Conservation (phyloP, 2,113 vertebrate genomes). For the Zeus faber region DNA sequence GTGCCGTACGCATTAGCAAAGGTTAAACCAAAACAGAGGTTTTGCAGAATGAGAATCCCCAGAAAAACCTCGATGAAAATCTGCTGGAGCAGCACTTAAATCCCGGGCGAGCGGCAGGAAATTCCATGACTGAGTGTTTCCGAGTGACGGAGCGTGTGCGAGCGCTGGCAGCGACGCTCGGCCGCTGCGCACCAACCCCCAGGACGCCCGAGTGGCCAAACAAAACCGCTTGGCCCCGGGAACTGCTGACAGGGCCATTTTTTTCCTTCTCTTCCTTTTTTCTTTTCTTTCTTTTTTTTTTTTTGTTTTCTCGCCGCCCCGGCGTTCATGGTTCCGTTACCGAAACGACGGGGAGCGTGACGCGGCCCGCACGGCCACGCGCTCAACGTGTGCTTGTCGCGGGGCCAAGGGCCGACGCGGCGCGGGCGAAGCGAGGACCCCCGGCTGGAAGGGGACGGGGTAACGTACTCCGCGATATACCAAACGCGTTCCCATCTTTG, state of each 20-base stretch:
- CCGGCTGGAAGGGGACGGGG: neutral
- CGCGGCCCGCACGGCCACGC: slow-evolving; percentile 35
- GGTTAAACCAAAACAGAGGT: too few relatives aligned
- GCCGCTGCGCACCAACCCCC: slow-evolving; percentile 31
- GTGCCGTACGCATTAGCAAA: too few relatives aligned
- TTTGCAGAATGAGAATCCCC: too few relatives aligned
- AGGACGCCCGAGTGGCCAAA: slow-evolving; percentile 48
- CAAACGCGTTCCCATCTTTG: neutral
- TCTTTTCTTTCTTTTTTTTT: too few relatives aligned
- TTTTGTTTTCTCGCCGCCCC: slow-evolving; percentile 14
- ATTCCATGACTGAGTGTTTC: slow-evolving; percentile 63
- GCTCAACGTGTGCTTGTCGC: slow-evolving; percentile 48
- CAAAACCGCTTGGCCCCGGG: slow-evolving; percentile 53
- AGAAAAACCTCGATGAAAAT: too few relatives aligned
- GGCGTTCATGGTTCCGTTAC: slow-evolving; percentile 50
- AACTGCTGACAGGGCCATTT: slow-evolving; percentile 51
- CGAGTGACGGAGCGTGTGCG: slow-evolving; percentile 22
- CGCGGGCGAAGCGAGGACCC: slow-evolving; percentile 18
- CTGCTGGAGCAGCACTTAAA: slow-evolving; percentile 35
- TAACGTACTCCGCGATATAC: slow-evolving; percentile 13
- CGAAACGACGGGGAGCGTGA: slow-evolving; percentile 51
- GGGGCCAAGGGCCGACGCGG: slow-evolving; percentile 55
- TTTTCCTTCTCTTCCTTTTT: too few relatives aligned
- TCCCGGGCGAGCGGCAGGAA: slow-evolving; percentile 60
- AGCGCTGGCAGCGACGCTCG: slow-evolving; percentile 24